phyloP scores from a whole-genome alignment of 53 echinoderm and acorn worm genomes.

The Holothuria leucospilota region DNA sequence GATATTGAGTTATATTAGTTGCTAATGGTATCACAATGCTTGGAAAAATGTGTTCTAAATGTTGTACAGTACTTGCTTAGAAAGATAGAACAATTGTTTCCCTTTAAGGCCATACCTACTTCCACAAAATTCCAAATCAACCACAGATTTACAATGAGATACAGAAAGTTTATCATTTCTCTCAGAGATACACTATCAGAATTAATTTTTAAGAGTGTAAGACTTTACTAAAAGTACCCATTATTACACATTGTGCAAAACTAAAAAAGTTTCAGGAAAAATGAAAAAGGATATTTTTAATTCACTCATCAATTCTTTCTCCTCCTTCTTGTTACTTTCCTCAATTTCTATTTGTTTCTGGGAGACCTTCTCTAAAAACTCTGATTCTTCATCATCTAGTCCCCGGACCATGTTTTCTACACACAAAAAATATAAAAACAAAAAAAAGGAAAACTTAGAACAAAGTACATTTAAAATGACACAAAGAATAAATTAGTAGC shows the following conservation, averaged over 20 bases:
- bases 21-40: no score
- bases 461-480: no score
- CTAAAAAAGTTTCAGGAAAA: no score
- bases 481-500: no score
- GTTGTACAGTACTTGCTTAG: no score
- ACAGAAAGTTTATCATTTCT: no score
- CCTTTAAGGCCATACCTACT: no score
- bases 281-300: constrained; percentile 92
- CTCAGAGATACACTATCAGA: neutral
- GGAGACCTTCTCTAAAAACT: constrained; percentile 91
- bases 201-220: neutral
- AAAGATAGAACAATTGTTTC: no score
- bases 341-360: constrained; percentile 85
- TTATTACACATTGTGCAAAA: neutral
- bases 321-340: constrained; percentile 68
- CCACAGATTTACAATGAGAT: no score
- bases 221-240: neutral
- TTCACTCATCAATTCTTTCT: constrained; percentile 77
- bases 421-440: neutral
- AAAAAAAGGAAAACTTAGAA: neutral
- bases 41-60: no score
- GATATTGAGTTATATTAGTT: no score
- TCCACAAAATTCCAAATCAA: no score
- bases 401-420: constrained; percentile 97
- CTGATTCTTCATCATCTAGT: constrained; percentile 89